Evolutionary conservation across 2,888 invertebrate species (phyloP).

Genomic region (Scaptomyza caliginosa): DNA sequence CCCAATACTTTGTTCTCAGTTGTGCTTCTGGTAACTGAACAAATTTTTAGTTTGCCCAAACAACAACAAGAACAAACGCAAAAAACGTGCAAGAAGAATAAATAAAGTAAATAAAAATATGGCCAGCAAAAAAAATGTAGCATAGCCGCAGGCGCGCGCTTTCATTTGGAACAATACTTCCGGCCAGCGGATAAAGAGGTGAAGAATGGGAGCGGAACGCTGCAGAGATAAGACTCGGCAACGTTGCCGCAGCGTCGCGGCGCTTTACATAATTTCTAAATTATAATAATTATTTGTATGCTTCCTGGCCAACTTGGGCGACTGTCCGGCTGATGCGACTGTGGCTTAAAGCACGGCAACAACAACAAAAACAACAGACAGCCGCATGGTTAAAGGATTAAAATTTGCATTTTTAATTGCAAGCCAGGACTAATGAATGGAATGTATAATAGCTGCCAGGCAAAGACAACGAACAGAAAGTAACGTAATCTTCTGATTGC

Average conservation of each 20-base stretch:
- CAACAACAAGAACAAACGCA: constrained; percentile 32
- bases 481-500: neutral
- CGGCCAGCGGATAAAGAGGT: constrained; percentile 56
- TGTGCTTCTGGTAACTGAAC: constrained; percentile 22
- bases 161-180: constrained; percentile 79
- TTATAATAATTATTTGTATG: constrained; percentile 81
- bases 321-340: constrained; percentile 20
- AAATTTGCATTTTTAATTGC: constrained; percentile 79
- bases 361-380: neutral
- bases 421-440: constrained; percentile 53
- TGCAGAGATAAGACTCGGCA: constrained; percentile 66
- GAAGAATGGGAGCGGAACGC: neutral
- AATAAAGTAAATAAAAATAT: constrained; percentile 27
- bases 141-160: constrained; percentile 75
- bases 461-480: constrained; percentile 4
- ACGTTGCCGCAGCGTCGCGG: constrained; percentile 65
- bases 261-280: constrained; percentile 81
- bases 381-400: constrained; percentile 68
- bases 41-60: constrained; percentile 68
- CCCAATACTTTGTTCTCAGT: constrained; percentile 23
- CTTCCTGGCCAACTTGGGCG: constrained; percentile 61
- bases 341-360: constrained; percentile 31
- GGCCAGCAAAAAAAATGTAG: constrained; percentile 60
- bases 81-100: constrained; percentile 13
- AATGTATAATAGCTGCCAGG: constrained; percentile 21